These are phyloP conservation scores for Calameuta pallipes DNA, from an alignment of 2,888 invertebrate species.

Conservation along the genomic window DNA sequence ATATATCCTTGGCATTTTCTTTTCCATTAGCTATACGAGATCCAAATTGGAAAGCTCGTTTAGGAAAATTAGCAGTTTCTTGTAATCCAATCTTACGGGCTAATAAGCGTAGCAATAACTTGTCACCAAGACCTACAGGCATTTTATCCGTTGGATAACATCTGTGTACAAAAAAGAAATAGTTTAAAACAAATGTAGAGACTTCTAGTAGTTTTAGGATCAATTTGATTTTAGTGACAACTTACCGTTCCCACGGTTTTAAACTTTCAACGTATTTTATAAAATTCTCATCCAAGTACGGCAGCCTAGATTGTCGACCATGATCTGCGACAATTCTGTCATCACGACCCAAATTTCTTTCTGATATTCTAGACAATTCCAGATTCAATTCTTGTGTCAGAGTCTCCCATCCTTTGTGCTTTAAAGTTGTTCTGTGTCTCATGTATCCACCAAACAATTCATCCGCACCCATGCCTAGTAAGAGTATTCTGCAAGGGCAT, in stretches of 20 bases:
- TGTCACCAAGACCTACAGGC: constrained; percentile 90
- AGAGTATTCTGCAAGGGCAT: constrained; percentile 78
- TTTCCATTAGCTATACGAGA: constrained; percentile 92
- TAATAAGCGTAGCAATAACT: constrained; percentile 83
- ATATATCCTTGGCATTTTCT: constrained; percentile 86
- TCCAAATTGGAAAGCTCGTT: constrained; percentile 97
- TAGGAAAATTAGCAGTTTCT: constrained; percentile 78
- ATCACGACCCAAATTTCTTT: constrained; percentile 93
- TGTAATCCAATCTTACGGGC: constrained; percentile 77
- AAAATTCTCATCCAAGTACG: constrained; percentile 81
- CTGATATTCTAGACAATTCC: constrained; percentile 88
- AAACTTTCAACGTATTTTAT: constrained; percentile 74
- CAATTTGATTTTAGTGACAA: constrained; percentile 6
- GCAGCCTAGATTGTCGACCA: constrained; percentile 85
- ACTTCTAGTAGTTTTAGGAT: background rate
- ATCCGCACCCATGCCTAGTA: constrained; percentile 96
- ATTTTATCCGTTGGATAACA: constrained; percentile 72
- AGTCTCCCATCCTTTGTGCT: constrained; percentile 69
- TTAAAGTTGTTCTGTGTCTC: constrained; percentile 82
- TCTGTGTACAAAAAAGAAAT: constrained; percentile 56
- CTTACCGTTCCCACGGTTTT: constrained; percentile 77
- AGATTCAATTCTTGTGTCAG: constrained; percentile 71
- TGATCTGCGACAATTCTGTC: constrained; percentile 93
- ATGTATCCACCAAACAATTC: constrained; percentile 96
- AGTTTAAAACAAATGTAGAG: constrained; percentile 10